Evolutionary conservation across 2,888 invertebrate genomes (phyloP), one percentile per base, ranked within the genome.

Genomic region (Melieria omissa): DNA sequence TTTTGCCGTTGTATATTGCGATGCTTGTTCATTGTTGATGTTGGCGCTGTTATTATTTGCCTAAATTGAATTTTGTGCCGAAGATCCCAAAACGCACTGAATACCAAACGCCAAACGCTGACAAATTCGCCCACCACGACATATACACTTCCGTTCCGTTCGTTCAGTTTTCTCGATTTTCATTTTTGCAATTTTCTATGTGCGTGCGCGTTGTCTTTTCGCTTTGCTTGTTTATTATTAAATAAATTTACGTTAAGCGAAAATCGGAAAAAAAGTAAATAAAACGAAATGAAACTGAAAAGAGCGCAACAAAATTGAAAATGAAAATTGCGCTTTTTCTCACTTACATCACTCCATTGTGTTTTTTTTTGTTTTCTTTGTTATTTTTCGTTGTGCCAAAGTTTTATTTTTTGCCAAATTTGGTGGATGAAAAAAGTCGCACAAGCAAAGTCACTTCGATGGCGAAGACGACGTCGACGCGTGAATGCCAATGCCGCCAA

Each of bases 401-500:
- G 8, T 10, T 14, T 46, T 29, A 29, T 29, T 29, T 29, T 62
- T 67, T 57, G 62, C 64, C 44, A 62, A 69, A 61, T 72, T 72
- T 65, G 69, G 72, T 72, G 72, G 72, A 69, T 69, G 72, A 72
- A 73, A 75, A 29, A 76, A 77, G 77, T 76, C 77, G 42, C 41
- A 70, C 29, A 57, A 10, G 55, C 46, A 14, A 7, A 63, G 47
- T 10, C 65, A 61, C 58, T 42, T 65, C 52, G 52, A 62, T 10
- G 45, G 14, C 60, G 5, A 67, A 60, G 49, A 44, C 52, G 14
- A 41, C 42, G 44, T 42, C 47, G 47, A 41, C 58, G 47, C 46
- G 47, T 29, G n/a, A 42, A n/a, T 55, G 55, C 49, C 65, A 65
- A 57, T 42, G 47, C 47, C 10, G 42, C 3, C 52, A 6, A 64